These are phyloP conservation scores for Tolmerus cingulatus DNA, from an alignment of 2,888 invertebrate species.

Conservation along the genomic window DNA sequence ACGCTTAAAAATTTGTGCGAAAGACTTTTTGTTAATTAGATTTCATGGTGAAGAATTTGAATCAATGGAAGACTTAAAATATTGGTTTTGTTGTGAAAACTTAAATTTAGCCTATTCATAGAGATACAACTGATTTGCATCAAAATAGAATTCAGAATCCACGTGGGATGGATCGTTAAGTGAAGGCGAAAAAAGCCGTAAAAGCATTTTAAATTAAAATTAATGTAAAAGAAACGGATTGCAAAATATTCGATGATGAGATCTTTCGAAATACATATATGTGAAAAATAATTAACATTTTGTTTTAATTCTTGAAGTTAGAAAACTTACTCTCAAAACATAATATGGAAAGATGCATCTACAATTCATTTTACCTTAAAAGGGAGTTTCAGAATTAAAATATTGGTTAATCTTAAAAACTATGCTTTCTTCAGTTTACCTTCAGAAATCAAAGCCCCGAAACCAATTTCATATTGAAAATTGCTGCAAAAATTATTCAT, in stretches of 20 bases:
- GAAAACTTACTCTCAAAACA: too few relatives aligned
- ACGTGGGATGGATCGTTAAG: background rate
- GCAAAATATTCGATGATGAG: background rate
- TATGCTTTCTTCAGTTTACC: too few relatives aligned
- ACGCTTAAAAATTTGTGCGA: background rate
- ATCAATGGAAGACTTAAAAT: background rate
- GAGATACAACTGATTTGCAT: background rate
- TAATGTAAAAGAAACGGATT: background rate
- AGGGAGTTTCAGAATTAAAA: background rate
- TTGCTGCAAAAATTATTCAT: background rate
- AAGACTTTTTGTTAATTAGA: background rate
- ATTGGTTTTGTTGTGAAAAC: background rate
- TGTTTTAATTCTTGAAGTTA: too few relatives aligned
- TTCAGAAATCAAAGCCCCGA: background rate
- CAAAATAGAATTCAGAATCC: background rate
- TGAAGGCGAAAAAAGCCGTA: background rate
- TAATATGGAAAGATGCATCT: too few relatives aligned
- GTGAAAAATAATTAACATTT: background rate
- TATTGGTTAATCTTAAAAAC: background rate
- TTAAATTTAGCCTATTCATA: background rate
- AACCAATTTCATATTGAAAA: background rate
- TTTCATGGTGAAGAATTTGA: background rate
- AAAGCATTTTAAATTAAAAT: background rate
- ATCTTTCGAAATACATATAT: background rate
- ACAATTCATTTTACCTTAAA: too few relatives aligned